Evolutionary conservation across 2,888 invertebrate species (phyloP).

Genomic region (Sabatieria punctata): DNA sequence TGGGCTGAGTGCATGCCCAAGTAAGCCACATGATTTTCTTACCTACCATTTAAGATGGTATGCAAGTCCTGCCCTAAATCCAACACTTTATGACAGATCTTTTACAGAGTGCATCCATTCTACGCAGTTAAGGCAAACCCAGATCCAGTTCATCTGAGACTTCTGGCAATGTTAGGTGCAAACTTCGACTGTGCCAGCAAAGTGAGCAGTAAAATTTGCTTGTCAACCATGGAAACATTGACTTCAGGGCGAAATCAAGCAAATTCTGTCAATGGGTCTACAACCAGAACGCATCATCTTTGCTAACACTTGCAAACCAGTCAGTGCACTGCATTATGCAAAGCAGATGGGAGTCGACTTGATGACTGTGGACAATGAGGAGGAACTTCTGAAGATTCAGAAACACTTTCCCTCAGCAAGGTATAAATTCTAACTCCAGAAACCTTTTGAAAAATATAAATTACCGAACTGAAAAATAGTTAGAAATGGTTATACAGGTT

Average conservation of each 20-base stretch:
- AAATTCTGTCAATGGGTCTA: slow-evolving; percentile 54
- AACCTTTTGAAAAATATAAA: no score
- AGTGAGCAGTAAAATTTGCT: no score
- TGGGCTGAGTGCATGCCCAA: no score
- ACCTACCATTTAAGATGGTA: no score
- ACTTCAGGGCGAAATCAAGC: slow-evolving; percentile 56
- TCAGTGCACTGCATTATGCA: slow-evolving; percentile 73
- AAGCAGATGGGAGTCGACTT: slow-evolving; percentile 52
- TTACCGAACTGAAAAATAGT: no score
- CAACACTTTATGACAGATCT: no score
- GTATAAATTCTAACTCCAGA: no score
- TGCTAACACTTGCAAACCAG: slow-evolving; percentile 85
- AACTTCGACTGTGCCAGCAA: slow-evolving; percentile 94
- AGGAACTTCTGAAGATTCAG: slow-evolving; percentile 74
- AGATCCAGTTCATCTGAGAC: slow-evolving; percentile 56
- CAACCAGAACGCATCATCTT: slow-evolving; percentile 66
- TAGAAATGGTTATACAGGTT: no score
- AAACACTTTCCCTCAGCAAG: slow-evolving; percentile 60
- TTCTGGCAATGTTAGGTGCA: slow-evolving; percentile 60
- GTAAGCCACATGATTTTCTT: no score
- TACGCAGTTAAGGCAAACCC: slow-evolving; percentile 86
- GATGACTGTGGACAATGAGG: slow-evolving; percentile 87
- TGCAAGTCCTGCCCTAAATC: no score
- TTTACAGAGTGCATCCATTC: slow-evolving; percentile 3
- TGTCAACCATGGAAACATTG: no score